Evolutionary conservation across 2,888 invertebrate genomes (phyloP).

Genomic region (Tethea ocularis): DNA sequence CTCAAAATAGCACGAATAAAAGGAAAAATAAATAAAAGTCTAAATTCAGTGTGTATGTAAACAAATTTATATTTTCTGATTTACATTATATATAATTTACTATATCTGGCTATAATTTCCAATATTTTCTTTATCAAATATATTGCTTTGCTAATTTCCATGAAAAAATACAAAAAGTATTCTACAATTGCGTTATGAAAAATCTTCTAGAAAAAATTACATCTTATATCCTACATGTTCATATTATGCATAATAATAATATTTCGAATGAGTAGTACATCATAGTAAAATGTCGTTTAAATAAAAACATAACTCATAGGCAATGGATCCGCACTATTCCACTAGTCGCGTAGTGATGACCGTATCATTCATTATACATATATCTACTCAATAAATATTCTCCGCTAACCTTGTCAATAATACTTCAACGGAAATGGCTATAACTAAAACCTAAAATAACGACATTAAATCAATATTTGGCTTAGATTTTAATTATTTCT

Average conservation of each 20-base stretch:
- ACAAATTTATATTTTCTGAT: slow-evolving; percentile 79
- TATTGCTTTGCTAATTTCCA: slow-evolving; percentile 76
- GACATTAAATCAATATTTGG: slow-evolving; percentile 82
- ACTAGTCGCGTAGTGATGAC: slow-evolving; percentile 22
- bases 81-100: slow-evolving; percentile 69
- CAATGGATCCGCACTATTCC: slow-evolving; percentile 41
- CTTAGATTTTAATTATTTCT: slow-evolving; percentile 82
- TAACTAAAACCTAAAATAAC: slow-evolving; percentile 68
- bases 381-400: slow-evolving; percentile 71
- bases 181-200: slow-evolving; percentile 71
- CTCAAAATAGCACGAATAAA: neutral
- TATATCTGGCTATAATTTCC: slow-evolving; percentile 68
- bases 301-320: slow-evolving; percentile 34
- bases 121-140: slow-evolving; percentile 74
- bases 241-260: slow-evolving; percentile 74
- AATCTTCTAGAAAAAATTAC: slow-evolving; percentile 76
- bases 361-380: slow-evolving; percentile 23
- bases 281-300: slow-evolving; percentile 52
- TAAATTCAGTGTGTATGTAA: slow-evolving; percentile 70
- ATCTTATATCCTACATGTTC: slow-evolving; percentile 66
- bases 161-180: slow-evolving; percentile 82
- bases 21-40: slow-evolving; percentile 50
- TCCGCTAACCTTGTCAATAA: slow-evolving; percentile 71
- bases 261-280: slow-evolving; percentile 58
- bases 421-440: slow-evolving; percentile 76